Base-by-base conservation (phyloP, 2,797 vertebrate genomes). In the Aphelocoma californica region DNA sequence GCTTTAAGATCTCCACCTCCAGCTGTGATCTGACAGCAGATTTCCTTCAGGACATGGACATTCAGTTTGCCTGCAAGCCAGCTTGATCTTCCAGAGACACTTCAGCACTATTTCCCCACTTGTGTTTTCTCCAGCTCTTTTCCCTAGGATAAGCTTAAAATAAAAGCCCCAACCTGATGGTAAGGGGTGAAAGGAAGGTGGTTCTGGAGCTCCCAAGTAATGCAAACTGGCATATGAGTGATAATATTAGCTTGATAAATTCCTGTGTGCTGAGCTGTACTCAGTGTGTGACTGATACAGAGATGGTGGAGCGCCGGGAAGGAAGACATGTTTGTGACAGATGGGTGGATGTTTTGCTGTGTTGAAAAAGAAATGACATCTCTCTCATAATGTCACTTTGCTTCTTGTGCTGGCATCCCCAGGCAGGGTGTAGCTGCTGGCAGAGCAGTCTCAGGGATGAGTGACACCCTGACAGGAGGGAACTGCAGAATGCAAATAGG, bases 261-360 rank as follows among this genome's bases (percentile, higher is more conserved):
- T 95, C 58, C 66, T 64, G 34, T 32, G 44, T 90, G 67, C 88
- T 92, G 83, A 90, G 61, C 78, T 89, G 47, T 48, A 9, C 32
- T 31, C 45, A 6, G 8, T 48, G 48, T 84, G 61, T 58, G 71
- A 93, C 79, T 81, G 91, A 93, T 80, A 60, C 5, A 7, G 66
- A 73, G 85, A 64, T 87, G 81, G 58, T 5, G 6, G 79, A 78
- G 85, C n/a, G 65, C 85, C 0, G 0, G 62, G 51, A 77, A 73
- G 86, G 88, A 88, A 38, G 78, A 91, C 24, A 10, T 18, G 2
- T 78, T 93, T 96, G 82, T 94, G 93, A 94, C 93, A 95, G 88
- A 96, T 93, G 93, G 90, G 93, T 88, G 93, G 90, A 97, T 86
- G 88, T 88, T 96, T 96, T 88, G 66, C 54, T 87, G 70, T 77